Base-by-base conservation (phyloP, 2,113 vertebrate genomes). In the Alectura lathami region DNA sequence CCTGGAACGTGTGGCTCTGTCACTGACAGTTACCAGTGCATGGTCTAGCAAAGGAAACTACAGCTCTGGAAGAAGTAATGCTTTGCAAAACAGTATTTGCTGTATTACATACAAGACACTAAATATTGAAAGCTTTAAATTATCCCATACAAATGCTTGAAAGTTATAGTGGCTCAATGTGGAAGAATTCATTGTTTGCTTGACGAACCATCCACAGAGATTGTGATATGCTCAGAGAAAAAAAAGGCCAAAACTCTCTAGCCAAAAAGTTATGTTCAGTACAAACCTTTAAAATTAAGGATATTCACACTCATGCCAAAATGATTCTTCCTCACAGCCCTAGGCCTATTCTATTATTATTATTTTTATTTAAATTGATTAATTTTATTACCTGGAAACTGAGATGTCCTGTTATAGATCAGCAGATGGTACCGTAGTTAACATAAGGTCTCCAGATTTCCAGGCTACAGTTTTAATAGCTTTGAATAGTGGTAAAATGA, bases 171-270 rank as follows among this genome's bases (percentile, higher is more conserved):
- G 7, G 57, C 51, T 83, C 82, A 32, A 27, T 43, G 66, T 3
- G 48, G 45, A 48, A 62, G 30, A 86, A 86, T 22, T 87, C 47
- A 29, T 47, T 69, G 64, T 53, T 24, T 47, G 60, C 66, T 38
- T 26, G 23, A 48, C 34, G 63, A 91, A 47, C 47, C 83, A 88
- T 36, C 34, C 84, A 42, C 76, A 60, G 64, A 74, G 50, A 38
- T n/a, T 63, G 72, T 8, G 66, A 29, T 3, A 53, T 0, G 0
- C 34, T 63, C 81, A 80, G 36, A 83, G 88, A 90, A 85, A 83
- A 77, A 94, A 57, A n/a, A 96, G 91, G 91, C 80, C 86, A 92
- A 36, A 92, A 50, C 70, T 6, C 84, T 29, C 45, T 36, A 48
- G 68, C 36, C n/a, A 62, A 83, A 79, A 73, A 32, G 23, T 18